Conservation (phyloP, 2,113 vertebrate genomes). For the Zingel zingel region DNA sequence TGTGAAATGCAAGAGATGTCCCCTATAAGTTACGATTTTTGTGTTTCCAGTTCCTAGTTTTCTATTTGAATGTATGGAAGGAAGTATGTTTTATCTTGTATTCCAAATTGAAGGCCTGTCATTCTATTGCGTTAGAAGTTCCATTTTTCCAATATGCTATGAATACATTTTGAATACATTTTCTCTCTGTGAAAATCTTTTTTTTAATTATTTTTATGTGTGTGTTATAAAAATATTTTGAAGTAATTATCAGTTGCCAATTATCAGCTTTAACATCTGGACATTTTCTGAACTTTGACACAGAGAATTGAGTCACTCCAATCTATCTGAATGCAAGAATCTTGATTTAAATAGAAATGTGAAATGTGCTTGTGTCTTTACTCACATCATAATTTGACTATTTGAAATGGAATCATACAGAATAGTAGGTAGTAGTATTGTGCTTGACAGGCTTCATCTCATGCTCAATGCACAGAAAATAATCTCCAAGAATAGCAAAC, state of each 20-base stretch:
- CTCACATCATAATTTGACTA: not conserved
- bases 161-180: not conserved
- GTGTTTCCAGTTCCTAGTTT: not conserved
- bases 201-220: not conserved
- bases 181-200: not conserved
- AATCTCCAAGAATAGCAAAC: constrained; percentile 52
- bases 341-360: no score
- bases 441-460: constrained; percentile 19
- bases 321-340: not conserved
- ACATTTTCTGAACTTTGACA: constrained; percentile 4
- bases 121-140: not conserved
- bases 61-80: not conserved
- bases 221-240: not conserved
- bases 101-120: not conserved
- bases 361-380: not conserved
- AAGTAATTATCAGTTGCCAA: not conserved
- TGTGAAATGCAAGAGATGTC: no score
- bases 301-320: not conserved
- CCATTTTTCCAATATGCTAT: not conserved
- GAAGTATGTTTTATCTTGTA: not conserved
- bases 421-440: not conserved
- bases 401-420: not conserved
- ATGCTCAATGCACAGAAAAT: constrained; percentile 36
- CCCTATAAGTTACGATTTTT: not conserved
- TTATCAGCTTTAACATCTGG: not conserved